Evolutionary conservation across 2,113 vertebrate species (phyloP).

Genomic region (Ranitomeya imitator): DNA sequence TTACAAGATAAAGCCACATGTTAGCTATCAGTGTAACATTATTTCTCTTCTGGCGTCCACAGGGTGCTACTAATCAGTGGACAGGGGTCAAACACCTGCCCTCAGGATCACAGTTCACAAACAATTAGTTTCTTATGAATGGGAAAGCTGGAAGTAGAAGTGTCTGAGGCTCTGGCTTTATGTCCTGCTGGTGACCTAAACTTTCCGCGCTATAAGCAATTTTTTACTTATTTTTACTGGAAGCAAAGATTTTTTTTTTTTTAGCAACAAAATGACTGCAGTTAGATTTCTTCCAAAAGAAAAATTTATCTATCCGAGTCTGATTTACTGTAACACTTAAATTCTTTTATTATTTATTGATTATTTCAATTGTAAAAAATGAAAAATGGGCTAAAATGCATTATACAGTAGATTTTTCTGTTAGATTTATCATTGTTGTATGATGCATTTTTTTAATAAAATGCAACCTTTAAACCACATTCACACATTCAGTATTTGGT

Average conservation of each 20-base stretch:
- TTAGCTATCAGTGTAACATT: conserved; percentile 75
- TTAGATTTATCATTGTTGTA: too few species aligned
- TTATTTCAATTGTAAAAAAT: background rate
- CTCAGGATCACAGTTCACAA: conserved; percentile 81
- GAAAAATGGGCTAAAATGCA: background rate
- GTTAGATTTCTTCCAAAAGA: background rate
- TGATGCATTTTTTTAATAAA: too few species aligned
- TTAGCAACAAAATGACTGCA: background rate
- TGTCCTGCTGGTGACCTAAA: conserved; percentile 81
- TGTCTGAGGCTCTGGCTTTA: conserved; percentile 69
- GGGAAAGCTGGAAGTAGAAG: conserved; percentile 74
- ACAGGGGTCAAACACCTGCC: conserved; percentile 81
- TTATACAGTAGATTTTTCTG: too few species aligned
- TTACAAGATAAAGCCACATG: conserved; percentile 74
- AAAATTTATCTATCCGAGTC: background rate
- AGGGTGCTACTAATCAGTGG: conserved; percentile 79
- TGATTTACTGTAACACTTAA: background rate
- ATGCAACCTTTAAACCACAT: too few species aligned
- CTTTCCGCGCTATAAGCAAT: conserved; percentile 26
- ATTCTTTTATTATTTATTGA: background rate
- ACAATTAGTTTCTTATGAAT: conserved; percentile 86
- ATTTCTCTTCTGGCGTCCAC: conserved; percentile 75
- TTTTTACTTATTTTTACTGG: conserved; percentile 11
- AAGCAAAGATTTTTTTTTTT: conserved; percentile 20
- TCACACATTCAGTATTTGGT: too few species aligned